Evolutionary conservation across 1,140 invertebrate species (phyloP).

Genomic region (Trinorchestia longiramus): DNA sequence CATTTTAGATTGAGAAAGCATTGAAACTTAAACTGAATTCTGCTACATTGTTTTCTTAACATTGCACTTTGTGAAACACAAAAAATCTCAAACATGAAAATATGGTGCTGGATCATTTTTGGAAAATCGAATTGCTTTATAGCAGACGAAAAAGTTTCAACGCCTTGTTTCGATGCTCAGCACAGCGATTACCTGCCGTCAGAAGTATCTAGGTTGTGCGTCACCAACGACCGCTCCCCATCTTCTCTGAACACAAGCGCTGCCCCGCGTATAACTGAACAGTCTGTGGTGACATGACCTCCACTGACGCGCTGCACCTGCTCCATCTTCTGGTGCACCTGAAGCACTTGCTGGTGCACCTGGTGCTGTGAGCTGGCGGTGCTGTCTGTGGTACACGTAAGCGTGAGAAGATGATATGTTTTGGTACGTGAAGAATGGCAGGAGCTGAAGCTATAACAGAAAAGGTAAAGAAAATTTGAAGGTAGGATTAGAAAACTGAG

Average conservation of each 20-base stretch:
- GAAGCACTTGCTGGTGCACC: conserved; percentile 59
- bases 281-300: conserved; percentile 56
- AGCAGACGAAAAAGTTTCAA: not conserved
- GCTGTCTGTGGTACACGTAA: not conserved
- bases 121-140: not conserved
- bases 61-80: too few species aligned
- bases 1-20: too few species aligned
- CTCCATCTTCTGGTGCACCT: conserved; percentile 67
- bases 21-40: too few species aligned
- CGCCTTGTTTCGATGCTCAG: not conserved
- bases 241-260: conserved; percentile 69
- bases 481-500: too few species aligned
- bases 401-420: too few species aligned
- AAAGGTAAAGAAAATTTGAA: too few species aligned
- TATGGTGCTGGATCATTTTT: too few species aligned
- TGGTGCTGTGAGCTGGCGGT: not conserved
- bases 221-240: conserved; percentile 70
- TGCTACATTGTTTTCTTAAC: too few species aligned
- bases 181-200: conserved; percentile 69
- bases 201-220: conserved; percentile 70
- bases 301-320: conserved; percentile 58
- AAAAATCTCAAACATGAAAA: too few species aligned
- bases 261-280: conserved; percentile 68
- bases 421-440: too few species aligned
- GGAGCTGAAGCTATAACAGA: too few species aligned